Evolutionary conservation across 2,797 vertebrate species (phyloP).

Genomic region (Syncerus caffer): DNA sequence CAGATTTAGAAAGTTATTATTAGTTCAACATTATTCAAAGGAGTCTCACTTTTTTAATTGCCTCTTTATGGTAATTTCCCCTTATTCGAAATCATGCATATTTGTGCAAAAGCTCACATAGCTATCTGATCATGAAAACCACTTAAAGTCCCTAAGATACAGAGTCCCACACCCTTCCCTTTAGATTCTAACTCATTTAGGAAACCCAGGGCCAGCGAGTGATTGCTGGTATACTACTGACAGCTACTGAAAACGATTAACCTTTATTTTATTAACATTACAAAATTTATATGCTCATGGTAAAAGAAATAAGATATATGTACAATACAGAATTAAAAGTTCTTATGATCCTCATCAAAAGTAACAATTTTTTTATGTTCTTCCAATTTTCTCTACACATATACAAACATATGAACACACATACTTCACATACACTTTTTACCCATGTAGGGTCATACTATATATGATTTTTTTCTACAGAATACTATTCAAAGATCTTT

Average conservation of each 20-base stretch:
- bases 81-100: neutral
- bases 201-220: neutral
- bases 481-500: neutral
- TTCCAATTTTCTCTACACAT: neutral
- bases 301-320: constrained; percentile 27
- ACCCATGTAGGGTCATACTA: neutral
- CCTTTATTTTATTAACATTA: constrained; percentile 11
- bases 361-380: neutral
- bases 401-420: neutral
- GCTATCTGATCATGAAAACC: neutral
- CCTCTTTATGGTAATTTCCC: neutral
- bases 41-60: neutral
- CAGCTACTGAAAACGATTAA: neutral
- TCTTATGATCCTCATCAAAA: neutral
- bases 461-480: neutral
- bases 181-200: neutral
- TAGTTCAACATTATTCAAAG: constrained; percentile 10
- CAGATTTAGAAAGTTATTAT: constrained; percentile 6
- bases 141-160: neutral
- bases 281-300: neutral
- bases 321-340: neutral
- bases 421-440: neutral
- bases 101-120: neutral
- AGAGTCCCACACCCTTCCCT: neutral
- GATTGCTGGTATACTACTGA: neutral